A percentile compares a stretch with the other conserved stretches of the same genome.
Conservation (phyloP, 2,797 vertebrate species). For the Tarsius wallacei region DNA sequence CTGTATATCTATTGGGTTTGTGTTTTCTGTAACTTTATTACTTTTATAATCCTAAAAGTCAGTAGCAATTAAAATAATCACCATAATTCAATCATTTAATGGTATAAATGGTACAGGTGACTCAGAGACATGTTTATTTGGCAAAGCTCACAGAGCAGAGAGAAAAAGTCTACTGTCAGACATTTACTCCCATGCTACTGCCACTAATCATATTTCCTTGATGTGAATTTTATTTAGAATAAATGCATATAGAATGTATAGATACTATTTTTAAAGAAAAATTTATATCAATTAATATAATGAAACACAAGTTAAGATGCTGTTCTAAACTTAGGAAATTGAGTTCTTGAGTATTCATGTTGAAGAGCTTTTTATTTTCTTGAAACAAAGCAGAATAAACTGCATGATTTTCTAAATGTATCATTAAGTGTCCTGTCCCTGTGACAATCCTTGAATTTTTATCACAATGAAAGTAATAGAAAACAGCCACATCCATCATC, state of each 20-base stretch:
- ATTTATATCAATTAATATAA: not conserved
- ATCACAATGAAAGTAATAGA: constrained; percentile 31
- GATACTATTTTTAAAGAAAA: not conserved
- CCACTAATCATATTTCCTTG: not conserved
- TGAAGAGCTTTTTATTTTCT: not conserved
- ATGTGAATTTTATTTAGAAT: not conserved
- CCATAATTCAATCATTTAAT: not conserved
- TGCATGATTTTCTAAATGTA: not conserved
- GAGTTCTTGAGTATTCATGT: constrained; percentile 3
- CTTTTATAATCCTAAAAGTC: constrained; percentile 41
- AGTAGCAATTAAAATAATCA: constrained; percentile 4
- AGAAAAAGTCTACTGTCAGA: not conserved
- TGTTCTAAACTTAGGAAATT: not conserved
- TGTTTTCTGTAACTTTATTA: not conserved
- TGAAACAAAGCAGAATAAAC: constrained; percentile 48
- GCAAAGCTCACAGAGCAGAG: not conserved
- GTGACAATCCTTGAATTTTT: constrained; percentile 12
- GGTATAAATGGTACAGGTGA: constrained; percentile 16
- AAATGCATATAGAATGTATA: not conserved
- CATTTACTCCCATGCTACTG: not conserved
- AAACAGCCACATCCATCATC: not conserved
- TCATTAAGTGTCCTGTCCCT: not conserved
- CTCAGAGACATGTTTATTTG: not conserved
- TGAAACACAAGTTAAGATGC: not conserved
- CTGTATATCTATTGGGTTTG: not conserved